Base-by-base conservation (phyloP, 2,888 invertebrate genomes). In the Synergus umbraculus region DNA sequence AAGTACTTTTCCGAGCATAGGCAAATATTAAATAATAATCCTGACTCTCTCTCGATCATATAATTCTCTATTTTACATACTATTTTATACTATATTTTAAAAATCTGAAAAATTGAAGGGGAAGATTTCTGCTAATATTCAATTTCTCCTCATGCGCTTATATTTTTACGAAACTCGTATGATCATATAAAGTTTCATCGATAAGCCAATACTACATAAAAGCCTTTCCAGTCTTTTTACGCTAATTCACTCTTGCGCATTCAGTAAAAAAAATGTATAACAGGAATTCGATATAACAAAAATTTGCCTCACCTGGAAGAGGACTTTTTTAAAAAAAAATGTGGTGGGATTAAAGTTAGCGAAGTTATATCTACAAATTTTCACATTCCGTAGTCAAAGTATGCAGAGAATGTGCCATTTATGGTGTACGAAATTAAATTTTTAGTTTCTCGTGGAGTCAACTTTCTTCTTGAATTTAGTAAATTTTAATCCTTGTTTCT, bases 361-460 rank as follows among this genome's bases (percentile, higher is more conserved):
- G 49, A 54, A 73, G 73, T 73, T 73, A 66, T 73, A 73, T 37
- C 49, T 9, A 49, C 73, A n/a, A 8, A n/a, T 73, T 13, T 54
- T 15, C 73, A 54, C 73, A 73, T 73, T 73, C 73, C 49, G 4
- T 29, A n/a, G 54, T 54, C 5, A 73, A 37, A 73, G 73, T n/a
- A 73, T 73, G 49, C 54, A 8, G 0, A 37, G 37, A 73, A 73
- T 73, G 54, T 54, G 15, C 37, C 54, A 29, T 54, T 73, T 54
- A 29, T 13, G 73, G 49, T 15, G 54, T 54, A n/a, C 49, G 54
- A 54, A 54, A 73, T 73, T 54, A 73, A 54, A 69, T 73, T 73
- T 54, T 73, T 22, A 18, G 18, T 15, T 69, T 29, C 49, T 8
- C 41, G 13, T 12, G 1, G 12, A 13, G 29, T 15, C 29, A 15